Evolutionary conservation across 1,140 invertebrate species (phyloP), one percentile per base, ranked within the genome.

Genomic region (Sipha flava): DNA sequence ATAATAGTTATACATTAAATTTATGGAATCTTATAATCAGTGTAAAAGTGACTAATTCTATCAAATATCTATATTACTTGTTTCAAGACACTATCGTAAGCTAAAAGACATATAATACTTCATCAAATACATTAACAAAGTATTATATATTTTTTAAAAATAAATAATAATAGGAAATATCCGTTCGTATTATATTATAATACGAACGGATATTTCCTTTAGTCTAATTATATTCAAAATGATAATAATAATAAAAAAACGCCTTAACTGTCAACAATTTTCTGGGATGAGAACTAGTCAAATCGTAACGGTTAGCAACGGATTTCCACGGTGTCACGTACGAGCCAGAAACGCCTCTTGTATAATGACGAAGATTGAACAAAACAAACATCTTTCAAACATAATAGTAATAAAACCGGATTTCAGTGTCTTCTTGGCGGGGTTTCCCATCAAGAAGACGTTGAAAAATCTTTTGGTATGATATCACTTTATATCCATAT

Each of bases 271-370:
- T 43, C 66, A 45, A 26, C 34, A 9, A 23, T 66, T 43, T 62
- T 43, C 21, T 40, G 12, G 34, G 64, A 43, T 43, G 37, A 26
- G 21, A 23, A 43, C 16, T 49, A 72, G 23, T 31, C 14, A 72
- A 66, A 37, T 66, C 64, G 34, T 21, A 34, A 66, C 64, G 64
- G 37, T 66, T 54, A 57, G 72, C 45, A 75, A 75, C 47, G 43
- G 68, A 72, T 75, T 75, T 75, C 47, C 47, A 75, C 72, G 49
- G 72, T 75, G 47, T 75, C 72, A 75, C 49, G 70, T 77, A 40
- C 52, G 37, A 59, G 14, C 52, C 31, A 59, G 68, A 23, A 77
- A 77, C 73, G 73, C 73, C 73, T 77, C 34, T 57, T 29, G 14
- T 37, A 52, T 21, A 37, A n/a, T 40, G 26, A 75, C 10, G 9